phyloP scores from a whole-genome alignment of 2,113 vertebrate species.

The Lasiurus borealis region DNA sequence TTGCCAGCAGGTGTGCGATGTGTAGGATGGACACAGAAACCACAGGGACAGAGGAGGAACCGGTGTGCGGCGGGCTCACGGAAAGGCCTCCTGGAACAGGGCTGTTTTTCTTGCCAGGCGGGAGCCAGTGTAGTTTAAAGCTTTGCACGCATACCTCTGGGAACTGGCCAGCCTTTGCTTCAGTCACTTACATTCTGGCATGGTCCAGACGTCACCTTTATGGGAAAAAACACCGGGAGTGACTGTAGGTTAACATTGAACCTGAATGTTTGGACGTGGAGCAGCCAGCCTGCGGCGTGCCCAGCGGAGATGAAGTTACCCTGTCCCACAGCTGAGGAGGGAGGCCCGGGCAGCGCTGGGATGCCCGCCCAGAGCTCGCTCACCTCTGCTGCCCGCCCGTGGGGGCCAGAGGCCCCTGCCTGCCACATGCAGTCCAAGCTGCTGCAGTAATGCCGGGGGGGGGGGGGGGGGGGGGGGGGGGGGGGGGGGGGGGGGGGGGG shows the following conservation, averaged over 20 bases:
- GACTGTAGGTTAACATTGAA: not conserved
- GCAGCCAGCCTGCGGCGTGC: not conserved
- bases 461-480: too few relatives aligned
- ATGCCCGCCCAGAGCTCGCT: rapidly evolving
- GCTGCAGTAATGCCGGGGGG: rapidly evolving
- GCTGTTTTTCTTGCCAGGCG: rapidly evolving
- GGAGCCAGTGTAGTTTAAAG: not conserved
- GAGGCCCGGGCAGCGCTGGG: not conserved
- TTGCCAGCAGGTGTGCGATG: not conserved
- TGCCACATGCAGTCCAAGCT: rapidly evolving
- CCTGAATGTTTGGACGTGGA: not conserved
- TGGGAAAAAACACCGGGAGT: not conserved
- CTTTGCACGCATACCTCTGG: not conserved
- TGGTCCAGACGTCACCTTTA: not conserved
- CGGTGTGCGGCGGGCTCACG: rapidly evolving
- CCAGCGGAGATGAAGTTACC: too few relatives aligned
- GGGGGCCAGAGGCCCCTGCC: not conserved
- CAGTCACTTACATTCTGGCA: not conserved
- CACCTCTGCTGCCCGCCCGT: not conserved
- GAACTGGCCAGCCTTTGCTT: not conserved
- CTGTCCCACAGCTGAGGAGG: rapidly evolving
- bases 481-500: too few relatives aligned
- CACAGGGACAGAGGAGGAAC: not conserved
- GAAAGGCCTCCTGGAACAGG: not conserved
- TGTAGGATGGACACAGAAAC: not conserved